Conservation (phyloP, 2,113 vertebrate genomes). For the Tychaedon coryphoeus region DNA sequence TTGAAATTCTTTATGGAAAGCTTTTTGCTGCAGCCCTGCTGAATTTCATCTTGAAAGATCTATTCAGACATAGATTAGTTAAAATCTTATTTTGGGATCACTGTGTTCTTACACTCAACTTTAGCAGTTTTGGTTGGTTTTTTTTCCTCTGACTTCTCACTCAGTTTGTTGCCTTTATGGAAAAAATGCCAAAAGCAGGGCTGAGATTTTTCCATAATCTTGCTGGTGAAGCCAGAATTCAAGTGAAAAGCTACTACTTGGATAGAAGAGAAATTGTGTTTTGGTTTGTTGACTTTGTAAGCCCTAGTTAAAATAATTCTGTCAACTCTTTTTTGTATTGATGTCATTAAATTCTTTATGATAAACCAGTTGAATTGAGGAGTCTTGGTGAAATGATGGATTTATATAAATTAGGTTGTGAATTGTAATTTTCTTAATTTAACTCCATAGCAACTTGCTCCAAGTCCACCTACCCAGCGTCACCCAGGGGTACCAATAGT, state of each 20-base stretch:
- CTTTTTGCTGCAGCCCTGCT: background rate
- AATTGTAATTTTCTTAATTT: constrained; percentile 57
- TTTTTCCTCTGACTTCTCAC: background rate
- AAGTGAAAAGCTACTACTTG: background rate
- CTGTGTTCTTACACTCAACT: background rate
- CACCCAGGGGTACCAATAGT: constrained; percentile 83
- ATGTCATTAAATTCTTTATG: background rate
- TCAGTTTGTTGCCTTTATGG: background rate
- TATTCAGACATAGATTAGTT: background rate
- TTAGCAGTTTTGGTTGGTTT: background rate
- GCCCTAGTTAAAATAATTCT: background rate
- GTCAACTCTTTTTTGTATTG: background rate
- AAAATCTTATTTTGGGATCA: background rate
- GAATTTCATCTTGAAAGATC: background rate
- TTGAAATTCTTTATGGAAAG: background rate
- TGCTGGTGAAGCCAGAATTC: background rate
- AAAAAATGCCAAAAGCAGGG: background rate
- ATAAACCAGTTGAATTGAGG: background rate
- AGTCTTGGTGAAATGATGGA: background rate
- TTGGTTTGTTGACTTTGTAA: background rate
- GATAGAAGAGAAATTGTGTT: background rate
- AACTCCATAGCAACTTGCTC: constrained; percentile 86
- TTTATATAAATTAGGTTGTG: background rate
- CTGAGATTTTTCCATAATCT: background rate
- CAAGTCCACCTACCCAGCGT: constrained; percentile 88